Base-by-base conservation (phyloP, 2,888 invertebrate species). In the Cotesia congregata region DNA sequence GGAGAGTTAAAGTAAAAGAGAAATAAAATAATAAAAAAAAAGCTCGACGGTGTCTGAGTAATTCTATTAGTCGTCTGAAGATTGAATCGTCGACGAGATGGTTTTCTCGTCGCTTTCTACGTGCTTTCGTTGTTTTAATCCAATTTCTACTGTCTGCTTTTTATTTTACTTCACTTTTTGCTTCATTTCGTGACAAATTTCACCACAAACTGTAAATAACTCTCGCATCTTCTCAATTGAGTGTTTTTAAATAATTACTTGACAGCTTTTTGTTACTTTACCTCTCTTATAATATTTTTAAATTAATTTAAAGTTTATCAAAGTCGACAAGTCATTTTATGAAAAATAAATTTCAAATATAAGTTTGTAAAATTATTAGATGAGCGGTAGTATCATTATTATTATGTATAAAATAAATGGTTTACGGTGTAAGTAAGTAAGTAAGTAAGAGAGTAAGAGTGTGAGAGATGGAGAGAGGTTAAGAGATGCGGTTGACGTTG, bases 71-170 rank as follows among this genome's bases (percentile, higher is more conserved):
- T 64, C 67, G 61, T 68, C 59, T 17, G 50, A 64, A 75, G 75
- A 75, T 75, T 75, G 75, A 59, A 71, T 67, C 59, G 75, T 75
- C 70, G 59, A 75, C 60, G 15, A 75, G 67, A 75, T 50, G 30
- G 50, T 50, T 50, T 50, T 12, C 50, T 50, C 50, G 50, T 50
- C 9, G 50, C 50, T 67, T 71, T 40, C 59, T 65, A 50, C 50
- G 39, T 68, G 6, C 40, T 75, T 64, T 70, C 30, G 39, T 70
- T 75, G 75, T 69, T 70, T 75, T 75, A 75, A 75, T 75, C 69
- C 60, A 69, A 64, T 69, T 75, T 50, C 50, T 50, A 12, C 50
- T 50, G 12, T 50, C 50, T 50, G 9, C 7, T 50, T 50, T 50
- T 50, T 50, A 50, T 50, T 50, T 50, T 50, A 50, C 50, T 50